Evolutionary conservation across 2,113 vertebrate species (phyloP), one percentile per base, ranked within the genome.

Genomic region (Pomatostomus ruficeps): DNA sequence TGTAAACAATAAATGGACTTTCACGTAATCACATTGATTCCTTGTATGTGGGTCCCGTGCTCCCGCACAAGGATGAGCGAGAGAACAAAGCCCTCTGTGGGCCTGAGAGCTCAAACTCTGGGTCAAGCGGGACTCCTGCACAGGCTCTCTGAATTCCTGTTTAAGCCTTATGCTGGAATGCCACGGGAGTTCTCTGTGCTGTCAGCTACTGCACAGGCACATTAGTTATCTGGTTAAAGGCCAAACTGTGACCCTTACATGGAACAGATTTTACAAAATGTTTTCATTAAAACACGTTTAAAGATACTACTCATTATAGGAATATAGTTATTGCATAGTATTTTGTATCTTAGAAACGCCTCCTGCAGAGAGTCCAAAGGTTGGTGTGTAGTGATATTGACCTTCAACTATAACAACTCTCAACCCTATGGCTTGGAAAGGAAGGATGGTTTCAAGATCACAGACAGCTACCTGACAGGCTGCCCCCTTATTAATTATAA

Each of bases 181-280:
- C 49, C 31, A 45, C 2, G 12, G 62, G 40, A 83, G 62, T 42
- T 85, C 51, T 63, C 70, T 35, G n/a, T 49, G n/a, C 63, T 43
- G 4, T 14, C 21, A 29, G 40, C 5, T 36, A 35, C 42, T 49
- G 65, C 52, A 21, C 31, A 68, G 57, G 49, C 25, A 61, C 26
- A 29, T 11, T n/a, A 11, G 72, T 58, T 38, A 46, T 38, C 35
- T 87, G 18, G 46, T 51, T 45, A 61, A 84, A 59, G 45, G 66
- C 58, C 58, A 79, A 54, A 58, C 0, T 28, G 17, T 0, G 0
- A 66, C 23, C 42, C 29, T 58, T 35, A 26, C 19, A 1, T 4
- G 14, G 73, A 93, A 55, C 2, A n/a, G 49, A 16, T 79, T 40
- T 68, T 48, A 75, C 11, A 43, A 66, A 55, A 86, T 11, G 14